phyloP scores from a whole-genome alignment of 2,797 vertebrate genomes.

The Furcifer pardalis region DNA sequence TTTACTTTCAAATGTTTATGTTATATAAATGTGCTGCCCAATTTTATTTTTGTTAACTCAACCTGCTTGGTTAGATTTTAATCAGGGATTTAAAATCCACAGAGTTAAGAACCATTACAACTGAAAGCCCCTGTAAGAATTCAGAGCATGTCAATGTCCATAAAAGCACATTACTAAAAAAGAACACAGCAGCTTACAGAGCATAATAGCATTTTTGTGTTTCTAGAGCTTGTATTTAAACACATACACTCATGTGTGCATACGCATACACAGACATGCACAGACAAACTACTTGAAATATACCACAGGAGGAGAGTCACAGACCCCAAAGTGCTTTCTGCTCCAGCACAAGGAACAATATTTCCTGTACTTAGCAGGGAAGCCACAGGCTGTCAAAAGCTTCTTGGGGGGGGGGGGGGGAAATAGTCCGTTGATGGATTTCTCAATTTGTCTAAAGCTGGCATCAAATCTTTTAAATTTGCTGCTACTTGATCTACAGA shows the following conservation, averaged over 20 bases:
- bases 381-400: conserved; percentile 37
- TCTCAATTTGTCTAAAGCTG: conserved; percentile 42
- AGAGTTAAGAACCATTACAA: not conserved
- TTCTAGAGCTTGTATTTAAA: conserved; percentile 27
- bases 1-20: not conserved
- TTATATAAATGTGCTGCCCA: not conserved
- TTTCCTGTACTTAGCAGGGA: conserved; percentile 35
- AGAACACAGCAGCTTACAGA: conserved; percentile 22
- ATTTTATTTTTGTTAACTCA: conserved; percentile 19
- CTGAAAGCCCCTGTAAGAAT: conserved; percentile 40
- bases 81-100: conserved; percentile 36
- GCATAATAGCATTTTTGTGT: conserved; percentile 7
- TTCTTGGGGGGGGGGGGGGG: conserved; percentile 16
- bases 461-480: conserved; percentile 32
- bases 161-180: conserved; percentile 10
- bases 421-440: conserved; percentile 29
- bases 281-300: conserved; percentile 9
- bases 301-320: not conserved
- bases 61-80: not conserved
- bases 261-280: not conserved
- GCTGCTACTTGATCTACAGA: conserved; percentile 24
- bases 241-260: not conserved
- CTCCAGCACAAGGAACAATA: conserved; percentile 20
- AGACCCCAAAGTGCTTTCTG: conserved; percentile 1
- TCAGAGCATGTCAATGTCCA: not conserved